Base-by-base conservation (phyloP, 92 coral and sea anemone species). In the Phenganax stokvisi region DNA sequence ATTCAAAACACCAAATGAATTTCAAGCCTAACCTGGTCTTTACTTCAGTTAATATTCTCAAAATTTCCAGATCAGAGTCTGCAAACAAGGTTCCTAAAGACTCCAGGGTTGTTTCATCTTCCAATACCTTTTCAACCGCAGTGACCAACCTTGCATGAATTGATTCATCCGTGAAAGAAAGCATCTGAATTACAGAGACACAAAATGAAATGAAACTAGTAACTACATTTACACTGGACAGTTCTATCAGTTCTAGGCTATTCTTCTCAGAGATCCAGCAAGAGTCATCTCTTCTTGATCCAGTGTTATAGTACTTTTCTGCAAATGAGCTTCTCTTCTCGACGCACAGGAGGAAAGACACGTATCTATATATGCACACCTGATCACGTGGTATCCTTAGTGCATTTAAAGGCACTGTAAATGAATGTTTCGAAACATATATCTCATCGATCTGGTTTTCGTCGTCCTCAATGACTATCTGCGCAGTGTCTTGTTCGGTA, bases 1-100 rank as follows among this genome's bases (percentile, higher is more conserved):
- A 37, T 37, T 37, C 47, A 37, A 37, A 37, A 37, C 5, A 37
- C 47, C 47, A 37, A 5, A 1, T 37, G 47, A 37, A 37, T 37
- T 37, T 37, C 47, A 20, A 10, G 0, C 31, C 57, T n/a, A 15
- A 76, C 98, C 98, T 91, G 31, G 94, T 86, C 81, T 90, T 93
- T 10, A 93, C 85, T 85, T 93, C 98, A 64, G 92, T 89, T 84
- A 93, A 59, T 1, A 60, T 76, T 2, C 81, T 47, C 51, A 76
- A 3, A 25, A 76, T 76, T 44, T 76, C 81, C 44, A 76, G 51
- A 37, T 76, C 81, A 10, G 81, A 76, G 51, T 76, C 70, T 52
- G 81, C 70, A 17, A 76, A 76, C 69, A 76, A 76, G 29, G 30
- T 60, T 10, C 81, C 67, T 12, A 76, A 69, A 10, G 81, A 76